Percentiles rank a stretch among this genome's conserved stretches.
phyloP scores from a whole-genome alignment of 2,113 vertebrate genomes.

The Cyanoramphus novaezelandiae region DNA sequence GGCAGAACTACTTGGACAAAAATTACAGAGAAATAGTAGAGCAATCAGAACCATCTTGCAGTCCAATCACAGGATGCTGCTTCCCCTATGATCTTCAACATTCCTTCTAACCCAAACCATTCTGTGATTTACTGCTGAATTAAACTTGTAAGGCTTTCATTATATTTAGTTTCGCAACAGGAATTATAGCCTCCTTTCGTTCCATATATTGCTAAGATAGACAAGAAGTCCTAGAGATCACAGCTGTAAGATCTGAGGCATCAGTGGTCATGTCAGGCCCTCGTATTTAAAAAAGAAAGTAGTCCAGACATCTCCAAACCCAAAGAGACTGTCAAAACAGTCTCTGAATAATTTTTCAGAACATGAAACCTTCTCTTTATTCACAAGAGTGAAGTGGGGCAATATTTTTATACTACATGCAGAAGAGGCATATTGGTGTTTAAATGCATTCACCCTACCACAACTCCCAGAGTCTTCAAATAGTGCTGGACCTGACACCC shows the following conservation, averaged over 20 bases:
- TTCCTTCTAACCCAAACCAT: background rate
- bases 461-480: background rate
- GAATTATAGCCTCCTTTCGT: background rate
- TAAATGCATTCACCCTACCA: background rate
- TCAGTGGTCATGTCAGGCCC: background rate
- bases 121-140: background rate
- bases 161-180: background rate
- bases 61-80: background rate
- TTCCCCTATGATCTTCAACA: rapidly evolving
- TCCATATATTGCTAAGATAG: background rate
- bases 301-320: background rate
- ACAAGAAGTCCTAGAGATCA: background rate
- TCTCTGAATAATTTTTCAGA: background rate
- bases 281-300: background rate
- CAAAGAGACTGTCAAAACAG: background rate
- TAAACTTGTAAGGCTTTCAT: background rate
- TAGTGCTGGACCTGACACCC: background rate
- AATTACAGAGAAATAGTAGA: background rate
- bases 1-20: background rate
- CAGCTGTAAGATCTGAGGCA: background rate
- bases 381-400: background rate
- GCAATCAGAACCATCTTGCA: background rate
- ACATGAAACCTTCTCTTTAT: background rate
- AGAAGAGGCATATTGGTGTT: background rate
- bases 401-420: background rate